Percentiles rank a stretch among this genome's conserved stretches.
phyloP scores from a whole-genome alignment of 2,797 vertebrate species.

The Periparus ater region DNA sequence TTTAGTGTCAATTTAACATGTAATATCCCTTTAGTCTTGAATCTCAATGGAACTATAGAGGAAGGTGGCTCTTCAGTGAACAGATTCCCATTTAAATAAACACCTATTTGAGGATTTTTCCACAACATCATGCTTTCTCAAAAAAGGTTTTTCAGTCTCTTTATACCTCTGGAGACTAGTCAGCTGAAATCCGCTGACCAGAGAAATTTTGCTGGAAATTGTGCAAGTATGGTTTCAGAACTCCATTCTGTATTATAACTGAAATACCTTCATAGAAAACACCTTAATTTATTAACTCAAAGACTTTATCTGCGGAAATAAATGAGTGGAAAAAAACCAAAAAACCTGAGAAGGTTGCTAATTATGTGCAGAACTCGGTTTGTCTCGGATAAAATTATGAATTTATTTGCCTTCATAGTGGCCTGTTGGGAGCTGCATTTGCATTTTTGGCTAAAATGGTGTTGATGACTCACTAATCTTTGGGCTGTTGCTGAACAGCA shows the following conservation, averaged over 20 bases:
- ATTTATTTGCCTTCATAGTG: neutral
- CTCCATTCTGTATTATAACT: neutral
- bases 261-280: neutral
- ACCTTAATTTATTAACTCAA: neutral
- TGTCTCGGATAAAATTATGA: neutral
- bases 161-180: neutral
- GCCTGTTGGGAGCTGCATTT: neutral
- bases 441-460: neutral
- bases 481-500: neutral
- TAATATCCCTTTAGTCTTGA: neutral
- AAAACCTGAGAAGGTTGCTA: neutral
- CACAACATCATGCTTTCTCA: neutral
- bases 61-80: neutral
- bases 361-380: neutral
- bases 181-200: neutral
- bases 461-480: neutral
- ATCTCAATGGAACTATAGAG: neutral
- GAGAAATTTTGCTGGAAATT: neutral
- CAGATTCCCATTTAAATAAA: neutral
- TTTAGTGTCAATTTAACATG: neutral
- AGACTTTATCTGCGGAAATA: neutral
- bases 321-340: neutral
- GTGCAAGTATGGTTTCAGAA: neutral
- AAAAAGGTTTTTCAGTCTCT: neutral
- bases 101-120: neutral